phyloP scores from a whole-genome alignment of 2,888 invertebrate genomes.

The Orchestes rusci region DNA sequence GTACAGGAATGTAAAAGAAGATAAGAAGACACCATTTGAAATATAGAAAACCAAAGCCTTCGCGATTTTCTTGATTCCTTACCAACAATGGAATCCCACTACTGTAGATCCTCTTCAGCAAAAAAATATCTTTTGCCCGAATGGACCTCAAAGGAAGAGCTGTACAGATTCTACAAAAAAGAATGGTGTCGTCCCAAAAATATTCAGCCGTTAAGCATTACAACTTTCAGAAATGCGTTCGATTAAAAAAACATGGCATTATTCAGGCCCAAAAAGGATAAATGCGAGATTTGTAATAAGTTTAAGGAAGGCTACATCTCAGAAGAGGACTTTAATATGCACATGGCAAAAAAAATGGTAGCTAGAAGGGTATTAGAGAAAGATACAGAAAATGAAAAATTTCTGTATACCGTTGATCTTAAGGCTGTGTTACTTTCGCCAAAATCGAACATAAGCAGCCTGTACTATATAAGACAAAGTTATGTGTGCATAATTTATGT shows the following conservation, averaged over 20 bases:
- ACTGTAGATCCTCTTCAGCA: constrained; percentile 15
- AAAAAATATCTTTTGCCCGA: constrained; percentile 23
- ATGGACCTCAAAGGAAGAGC: constrained; percentile 18
- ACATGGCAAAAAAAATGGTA: constrained; percentile 12
- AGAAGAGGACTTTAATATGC: constrained; percentile 7
- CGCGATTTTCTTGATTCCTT: not conserved
- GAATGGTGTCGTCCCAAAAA: too few species aligned
- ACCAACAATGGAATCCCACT: constrained; percentile 21
- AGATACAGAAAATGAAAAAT: constrained; percentile 12
- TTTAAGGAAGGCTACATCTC: constrained; percentile 7
- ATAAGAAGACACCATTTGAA: not conserved
- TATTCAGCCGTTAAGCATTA: too few species aligned
- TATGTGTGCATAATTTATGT: constrained; percentile 18
- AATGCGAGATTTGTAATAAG: constrained; percentile 10
- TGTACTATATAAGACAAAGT: constrained; percentile 19
- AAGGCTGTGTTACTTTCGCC: constrained; percentile 19
- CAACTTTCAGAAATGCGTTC: constrained; percentile 11
- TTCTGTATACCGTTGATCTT: constrained; percentile 17
- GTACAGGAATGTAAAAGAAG: not conserved
- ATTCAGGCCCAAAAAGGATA: constrained; percentile 12
- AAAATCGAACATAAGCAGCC: constrained; percentile 17
- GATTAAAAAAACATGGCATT: constrained; percentile 5
- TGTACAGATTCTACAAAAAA: too few species aligned
- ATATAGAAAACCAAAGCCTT: not conserved
- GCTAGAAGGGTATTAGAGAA: constrained; percentile 10